A percentile compares a stretch with the other conserved stretches of the same genome.
These are phyloP conservation scores for Cotesia typhae DNA, from an alignment of 1,140 invertebrate species.

Conservation along the genomic window DNA sequence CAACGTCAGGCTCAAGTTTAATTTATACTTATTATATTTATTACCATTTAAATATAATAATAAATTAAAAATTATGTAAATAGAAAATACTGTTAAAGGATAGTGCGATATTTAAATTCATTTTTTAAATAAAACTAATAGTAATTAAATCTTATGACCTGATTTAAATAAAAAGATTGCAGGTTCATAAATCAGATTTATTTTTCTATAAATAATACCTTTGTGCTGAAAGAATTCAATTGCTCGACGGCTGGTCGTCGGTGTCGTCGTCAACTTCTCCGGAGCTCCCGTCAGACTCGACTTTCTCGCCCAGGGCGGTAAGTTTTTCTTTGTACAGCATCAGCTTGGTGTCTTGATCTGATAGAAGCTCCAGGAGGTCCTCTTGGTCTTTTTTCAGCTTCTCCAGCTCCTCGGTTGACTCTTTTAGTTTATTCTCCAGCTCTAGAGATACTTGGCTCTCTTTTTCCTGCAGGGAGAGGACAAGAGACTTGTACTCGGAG, in stretches of 20 bases:
- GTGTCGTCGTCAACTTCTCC: slow-evolving; percentile 52
- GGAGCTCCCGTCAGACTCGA: slow-evolving; percentile 60
- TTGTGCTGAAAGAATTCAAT: slow-evolving; percentile 40
- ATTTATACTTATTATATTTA: slow-evolving; percentile 27
- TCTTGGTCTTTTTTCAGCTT: slow-evolving; percentile 84
- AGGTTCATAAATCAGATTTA: neutral
- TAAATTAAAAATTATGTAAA: slow-evolving; percentile 21
- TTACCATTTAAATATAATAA: slow-evolving; percentile 27
- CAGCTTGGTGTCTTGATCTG: slow-evolving; percentile 84
- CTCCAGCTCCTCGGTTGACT: slow-evolving; percentile 61
- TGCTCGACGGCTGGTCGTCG: slow-evolving; percentile 56
- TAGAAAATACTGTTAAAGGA: slow-evolving; percentile 8
- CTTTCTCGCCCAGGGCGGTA: slow-evolving; percentile 73
- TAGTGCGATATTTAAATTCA: neutral
- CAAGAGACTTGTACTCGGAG: slow-evolving; percentile 40
- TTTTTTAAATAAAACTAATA: slow-evolving; percentile 10
- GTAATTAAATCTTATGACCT: too few relatives aligned
- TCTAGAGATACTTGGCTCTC: slow-evolving; percentile 35
- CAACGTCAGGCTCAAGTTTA: slow-evolving; percentile 72
- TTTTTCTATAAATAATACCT: slow-evolving; percentile 20
- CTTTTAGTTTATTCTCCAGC: slow-evolving; percentile 71
- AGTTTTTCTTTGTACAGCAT: slow-evolving; percentile 76
- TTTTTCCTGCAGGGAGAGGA: slow-evolving; percentile 37
- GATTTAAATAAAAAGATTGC: too few relatives aligned
- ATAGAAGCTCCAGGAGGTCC: slow-evolving; percentile 84